Conservation (phyloP, 2,797 vertebrate species). For the Parotocinclus haroldoi region DNA sequence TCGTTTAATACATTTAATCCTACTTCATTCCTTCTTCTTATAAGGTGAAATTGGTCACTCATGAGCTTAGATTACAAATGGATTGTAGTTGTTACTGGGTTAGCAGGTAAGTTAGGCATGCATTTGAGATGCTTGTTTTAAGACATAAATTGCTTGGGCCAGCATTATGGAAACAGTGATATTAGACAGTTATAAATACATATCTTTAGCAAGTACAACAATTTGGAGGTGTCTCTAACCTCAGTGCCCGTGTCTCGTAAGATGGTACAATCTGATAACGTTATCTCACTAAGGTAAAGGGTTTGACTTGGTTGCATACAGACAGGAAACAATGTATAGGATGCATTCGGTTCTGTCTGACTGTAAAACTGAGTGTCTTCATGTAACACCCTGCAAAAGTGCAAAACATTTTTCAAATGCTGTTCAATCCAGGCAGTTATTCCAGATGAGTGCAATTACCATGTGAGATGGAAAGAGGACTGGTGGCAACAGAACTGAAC, state of each 20-base stretch:
- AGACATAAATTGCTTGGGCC: too few species aligned
- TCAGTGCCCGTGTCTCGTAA: too few species aligned
- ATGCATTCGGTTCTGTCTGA: too few species aligned
- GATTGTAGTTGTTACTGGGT: constrained; percentile 7
- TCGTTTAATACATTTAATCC: constrained; percentile 22
- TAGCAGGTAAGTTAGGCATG: constrained; percentile 11
- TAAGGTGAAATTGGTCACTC: too few species aligned
- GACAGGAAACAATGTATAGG: too few species aligned
- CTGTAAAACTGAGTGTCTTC: too few species aligned
- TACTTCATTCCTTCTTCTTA: background rate
- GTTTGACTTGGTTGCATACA: too few species aligned
- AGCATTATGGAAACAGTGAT: too few species aligned
- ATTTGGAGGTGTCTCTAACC: too few species aligned
- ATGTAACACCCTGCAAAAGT: background rate
- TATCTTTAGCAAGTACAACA: constrained; percentile 6
- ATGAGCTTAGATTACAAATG: too few species aligned
- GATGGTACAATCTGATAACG: too few species aligned
- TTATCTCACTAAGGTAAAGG: too few species aligned
- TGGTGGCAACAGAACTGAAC: constrained; percentile 12
- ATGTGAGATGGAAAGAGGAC: constrained; percentile 27
- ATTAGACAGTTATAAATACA: background rate
- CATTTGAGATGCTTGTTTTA: background rate
- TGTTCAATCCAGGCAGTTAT: constrained; percentile 40
- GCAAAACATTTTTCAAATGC: constrained; percentile 24
- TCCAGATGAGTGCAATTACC: constrained; percentile 43